Evolutionary conservation across 2,888 invertebrate species (phyloP), one percentile per base, ranked within the genome.

Genomic region (Oscheius myriophilus): DNA sequence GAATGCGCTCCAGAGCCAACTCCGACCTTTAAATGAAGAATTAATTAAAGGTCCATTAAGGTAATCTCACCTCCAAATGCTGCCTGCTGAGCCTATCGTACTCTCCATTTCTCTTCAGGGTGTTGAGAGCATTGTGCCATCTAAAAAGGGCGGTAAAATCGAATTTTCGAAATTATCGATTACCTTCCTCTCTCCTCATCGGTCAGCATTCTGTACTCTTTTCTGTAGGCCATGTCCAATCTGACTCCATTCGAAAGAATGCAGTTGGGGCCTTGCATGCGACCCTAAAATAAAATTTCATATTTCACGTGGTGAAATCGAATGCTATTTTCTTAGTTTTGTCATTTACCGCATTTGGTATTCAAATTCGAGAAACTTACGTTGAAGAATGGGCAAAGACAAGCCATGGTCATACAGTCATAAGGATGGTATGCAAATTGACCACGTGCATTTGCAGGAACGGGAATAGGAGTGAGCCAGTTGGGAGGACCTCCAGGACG

Each of bases 321-420:
- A n/a, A n/a, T n/a, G 45, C n/a, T n/a, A n/a, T n/a, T n/a, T n/a
- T n/a, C n/a, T n/a, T n/a, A n/a, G n/a, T n/a, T n/a, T n/a, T n/a
- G n/a, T n/a, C n/a, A n/a, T n/a, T 33, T 9, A 33, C 9, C 33
- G 3, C 33, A 33, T 33, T 33, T 33, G n/a, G 12, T 39, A 55
- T 41, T 6, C 16, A 3, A 25, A 57, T 14, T 42, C 2, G 12
- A 42, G 18, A 14, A 42, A 57, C 67, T 51, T 23, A 82, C 84
- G 52, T 73, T 72, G 76, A 85, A 85, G 75, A 84, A 85, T 9
- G 85, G 85, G 62, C 85, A 85, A 18, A 85, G 70, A 53, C 85
- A 85, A 67, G 78, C 71, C n/a, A 86, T 76, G 16, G 85, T 85
- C 85, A 85, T 85, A 71, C 85, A 85, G 70, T 85, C 85, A 69